Conservation (phyloP, 2,888 invertebrate species). For the Pristionchus mayeri region DNA sequence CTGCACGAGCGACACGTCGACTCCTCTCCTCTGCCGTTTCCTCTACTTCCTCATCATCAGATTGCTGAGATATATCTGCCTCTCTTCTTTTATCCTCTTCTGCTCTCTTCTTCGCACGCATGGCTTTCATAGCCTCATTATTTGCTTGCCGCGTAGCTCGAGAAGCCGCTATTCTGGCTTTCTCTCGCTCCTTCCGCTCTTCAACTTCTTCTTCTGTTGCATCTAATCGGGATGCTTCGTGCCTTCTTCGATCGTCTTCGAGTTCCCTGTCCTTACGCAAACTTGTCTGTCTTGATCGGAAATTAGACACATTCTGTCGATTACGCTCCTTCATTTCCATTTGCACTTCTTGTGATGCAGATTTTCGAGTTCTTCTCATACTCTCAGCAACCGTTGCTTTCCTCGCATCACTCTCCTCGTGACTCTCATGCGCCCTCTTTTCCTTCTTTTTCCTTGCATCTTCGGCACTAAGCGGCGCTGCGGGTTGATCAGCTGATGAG, state of each 20-base stretch:
- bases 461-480: neutral
- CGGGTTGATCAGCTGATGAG: too few relatives aligned
- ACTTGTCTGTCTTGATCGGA: neutral
- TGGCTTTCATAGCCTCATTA: neutral
- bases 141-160: neutral
- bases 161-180: neutral
- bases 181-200: neutral
- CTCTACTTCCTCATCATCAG: neutral
- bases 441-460: neutral
- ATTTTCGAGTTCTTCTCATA: neutral
- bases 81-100: too few relatives aligned
- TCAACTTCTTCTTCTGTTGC: too few relatives aligned
- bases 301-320: neutral
- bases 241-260: too few relatives aligned
- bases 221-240: too few relatives aligned
- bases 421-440: neutral
- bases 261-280: neutral
- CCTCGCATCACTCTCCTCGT: neutral
- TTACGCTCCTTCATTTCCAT: neutral
- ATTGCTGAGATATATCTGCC: neutral
- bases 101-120: neutral
- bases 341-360: neutral
- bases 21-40: neutral
- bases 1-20: neutral
- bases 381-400: neutral